Evolutionary conservation across 2,113 vertebrate genomes (phyloP), one percentile per base, ranked within the genome.

Genomic region (Meles meles): DNA sequence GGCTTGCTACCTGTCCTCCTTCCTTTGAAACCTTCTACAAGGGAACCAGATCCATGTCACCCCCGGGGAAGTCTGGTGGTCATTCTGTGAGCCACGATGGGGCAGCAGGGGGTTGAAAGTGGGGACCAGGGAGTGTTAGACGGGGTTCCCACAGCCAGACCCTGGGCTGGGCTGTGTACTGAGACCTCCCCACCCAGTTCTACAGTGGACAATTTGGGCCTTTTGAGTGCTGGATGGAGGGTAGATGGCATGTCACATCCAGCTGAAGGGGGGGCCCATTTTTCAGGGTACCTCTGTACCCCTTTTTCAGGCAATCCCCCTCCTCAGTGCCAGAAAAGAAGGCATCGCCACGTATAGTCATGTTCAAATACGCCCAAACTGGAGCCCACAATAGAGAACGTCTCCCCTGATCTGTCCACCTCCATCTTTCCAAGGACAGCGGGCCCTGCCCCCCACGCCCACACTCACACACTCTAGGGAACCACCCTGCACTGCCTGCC

Each of bases 121-220:
- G 37, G 34, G 72, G 21, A 7, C 39, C 27, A 52, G 47, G 14
- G 15, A 21, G 69, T 29, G 15, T 52, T 79, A 0, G 9, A 87
- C 7, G 13, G 74, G 57, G 3, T 2, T 63, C 76, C 69, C 14
- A 29, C 13, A 5, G 18, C 37, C 80, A 37, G 57, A 31, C 7
- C 71, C 57, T 39, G 37, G 52, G 31, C 37, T 42, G 17, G 29
- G 42, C 49, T 0, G 0, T 31, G n/a, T 29, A 2, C 5, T 23
- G 57, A 84, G 76, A 67, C 47, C 7, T 4, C 3, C 20, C 1
- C 3, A 27, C 42, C n/a, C 52, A 44, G 6, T 25, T 67, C 13
- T 14, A 7, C 7, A 25, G 34, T 31, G 49, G 49, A 42, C 34
- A 49, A 17, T 20, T 11, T 55, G 71, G 37, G 25, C n/a, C 29